A percentile compares a stretch with the other conserved stretches of the same genome.
These are phyloP conservation scores for Caenorhabditis briggsae DNA, from an alignment of 1,140 invertebrate species.

Conservation along the genomic window DNA sequence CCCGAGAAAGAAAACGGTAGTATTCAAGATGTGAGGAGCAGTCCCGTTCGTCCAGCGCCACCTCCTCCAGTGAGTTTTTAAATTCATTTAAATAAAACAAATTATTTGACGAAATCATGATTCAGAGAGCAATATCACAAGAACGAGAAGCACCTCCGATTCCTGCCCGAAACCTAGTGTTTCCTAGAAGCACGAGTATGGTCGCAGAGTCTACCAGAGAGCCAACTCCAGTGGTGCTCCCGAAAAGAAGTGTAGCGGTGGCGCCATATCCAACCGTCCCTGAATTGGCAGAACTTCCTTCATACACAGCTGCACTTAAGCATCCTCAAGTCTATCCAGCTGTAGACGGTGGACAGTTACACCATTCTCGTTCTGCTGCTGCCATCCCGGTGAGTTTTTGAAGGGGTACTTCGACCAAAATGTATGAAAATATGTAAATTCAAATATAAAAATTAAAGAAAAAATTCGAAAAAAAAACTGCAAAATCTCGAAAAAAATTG, in stretches of 20 bases:
- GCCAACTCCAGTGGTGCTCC: neutral
- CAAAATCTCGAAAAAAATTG: too few species aligned
- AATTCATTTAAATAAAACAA: neutral
- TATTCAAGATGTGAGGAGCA: neutral
- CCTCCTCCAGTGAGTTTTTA: slow-evolving; percentile 18
- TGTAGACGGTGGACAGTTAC: neutral
- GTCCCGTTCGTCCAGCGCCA: slow-evolving; percentile 16
- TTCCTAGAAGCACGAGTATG: slow-evolving; percentile 25
- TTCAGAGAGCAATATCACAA: slow-evolving; percentile 15
- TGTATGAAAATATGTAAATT: too few species aligned
- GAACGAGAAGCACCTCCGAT: slow-evolving; percentile 46
- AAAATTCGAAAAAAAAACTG: too few species aligned
- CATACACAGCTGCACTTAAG: slow-evolving; percentile 21
- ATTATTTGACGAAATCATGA: neutral
- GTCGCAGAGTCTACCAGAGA: neutral
- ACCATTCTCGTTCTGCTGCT: slow-evolving; percentile 11
- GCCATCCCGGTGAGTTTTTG: neutral
- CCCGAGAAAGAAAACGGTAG: neutral
- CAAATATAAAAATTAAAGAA: too few species aligned
- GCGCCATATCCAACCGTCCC: slow-evolving; percentile 22
- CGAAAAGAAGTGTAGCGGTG: neutral
- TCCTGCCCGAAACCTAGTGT: neutral
- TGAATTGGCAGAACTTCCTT: slow-evolving; percentile 6
- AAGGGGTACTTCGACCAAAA: too few species aligned
- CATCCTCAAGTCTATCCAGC: slow-evolving; percentile 24